Evolutionary conservation across 1,140 invertebrate genomes (phyloP).

Genomic region (Sarcophaga bullata): DNA sequence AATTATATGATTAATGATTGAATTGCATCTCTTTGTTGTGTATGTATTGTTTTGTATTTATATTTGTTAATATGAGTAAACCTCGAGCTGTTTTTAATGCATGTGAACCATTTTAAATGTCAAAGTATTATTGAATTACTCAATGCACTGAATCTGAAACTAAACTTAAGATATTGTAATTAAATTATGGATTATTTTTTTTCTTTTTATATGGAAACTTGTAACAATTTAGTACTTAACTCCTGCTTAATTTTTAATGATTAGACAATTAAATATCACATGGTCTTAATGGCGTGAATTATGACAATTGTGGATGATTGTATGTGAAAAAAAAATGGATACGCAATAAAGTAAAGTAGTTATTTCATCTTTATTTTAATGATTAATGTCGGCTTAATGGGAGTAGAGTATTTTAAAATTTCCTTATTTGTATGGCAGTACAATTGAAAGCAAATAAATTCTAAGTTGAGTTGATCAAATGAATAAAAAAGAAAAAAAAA

Average conservation of each 20-base stretch:
- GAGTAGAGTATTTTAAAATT: not conserved
- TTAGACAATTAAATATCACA: not conserved
- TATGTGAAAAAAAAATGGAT: not conserved
- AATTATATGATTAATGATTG: conserved; percentile 37
- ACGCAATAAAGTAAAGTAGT: not conserved
- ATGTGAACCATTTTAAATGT: conserved; percentile 40
- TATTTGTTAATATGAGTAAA: not conserved
- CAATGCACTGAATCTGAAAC: not conserved
- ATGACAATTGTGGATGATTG: not conserved
- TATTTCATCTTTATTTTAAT: not conserved
- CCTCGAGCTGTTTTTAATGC: not conserved
- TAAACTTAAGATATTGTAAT: conserved; percentile 21
- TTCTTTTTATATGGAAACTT: conserved; percentile 15
- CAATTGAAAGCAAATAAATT: not conserved
- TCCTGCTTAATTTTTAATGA: not conserved
- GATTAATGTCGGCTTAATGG: not conserved
- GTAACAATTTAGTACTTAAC: not conserved
- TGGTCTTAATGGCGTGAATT: not conserved
- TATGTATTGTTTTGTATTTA: not conserved
- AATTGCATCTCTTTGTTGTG: not conserved
- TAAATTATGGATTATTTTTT: conserved; percentile 16
- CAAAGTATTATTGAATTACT: conserved; percentile 27
- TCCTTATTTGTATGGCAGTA: not conserved
- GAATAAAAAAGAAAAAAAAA: too few species aligned
- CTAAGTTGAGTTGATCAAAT: not conserved